These are phyloP conservation scores for Lota lota DNA, from an alignment of 2,113 vertebrate genomes.

Conservation along the genomic window DNA sequence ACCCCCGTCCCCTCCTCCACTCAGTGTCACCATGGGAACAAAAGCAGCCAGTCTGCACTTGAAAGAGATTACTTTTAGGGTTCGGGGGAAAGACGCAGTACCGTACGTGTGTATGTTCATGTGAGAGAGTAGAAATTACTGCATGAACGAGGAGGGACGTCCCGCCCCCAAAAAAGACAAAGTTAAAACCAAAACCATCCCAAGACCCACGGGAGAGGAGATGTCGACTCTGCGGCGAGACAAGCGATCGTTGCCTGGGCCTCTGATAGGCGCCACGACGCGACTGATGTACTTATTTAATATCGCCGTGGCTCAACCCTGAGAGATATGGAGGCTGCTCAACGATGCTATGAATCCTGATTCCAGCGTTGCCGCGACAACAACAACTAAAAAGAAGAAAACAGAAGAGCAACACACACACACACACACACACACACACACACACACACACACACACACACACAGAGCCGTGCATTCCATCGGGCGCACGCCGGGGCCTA, in stretches of 20 bases:
- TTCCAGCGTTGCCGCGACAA: slow-evolving; percentile 18
- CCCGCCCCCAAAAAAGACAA: slow-evolving; percentile 15
- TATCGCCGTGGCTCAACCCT: slow-evolving; percentile 41
- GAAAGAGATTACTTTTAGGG: slow-evolving; percentile 29
- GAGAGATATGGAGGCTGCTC: slow-evolving; percentile 50
- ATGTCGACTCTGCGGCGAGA: not conserved
- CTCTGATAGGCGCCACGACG: slow-evolving; percentile 41
- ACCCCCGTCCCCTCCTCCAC: slow-evolving; percentile 20
- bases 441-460: too few species aligned
- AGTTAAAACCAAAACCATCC: too few species aligned
- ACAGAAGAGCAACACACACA: not conserved
- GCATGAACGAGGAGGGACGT: slow-evolving; percentile 13
- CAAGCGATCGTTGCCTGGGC: slow-evolving; percentile 38
- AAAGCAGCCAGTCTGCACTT: slow-evolving; percentile 22
- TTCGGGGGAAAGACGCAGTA: too few species aligned
- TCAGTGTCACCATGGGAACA: slow-evolving; percentile 21
- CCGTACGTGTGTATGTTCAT: too few species aligned
- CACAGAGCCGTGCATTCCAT: too few species aligned
- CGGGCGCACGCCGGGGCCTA: too few species aligned
- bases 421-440: too few species aligned
- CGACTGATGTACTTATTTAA: slow-evolving; percentile 62
- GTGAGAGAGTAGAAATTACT: too few species aligned
- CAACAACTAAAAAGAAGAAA: not conserved
- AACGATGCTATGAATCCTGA: slow-evolving; percentile 66
- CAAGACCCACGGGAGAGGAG: too few species aligned